Base-by-base conservation (phyloP, 2,113 vertebrate genomes). In the Actinemys pallida region DNA sequence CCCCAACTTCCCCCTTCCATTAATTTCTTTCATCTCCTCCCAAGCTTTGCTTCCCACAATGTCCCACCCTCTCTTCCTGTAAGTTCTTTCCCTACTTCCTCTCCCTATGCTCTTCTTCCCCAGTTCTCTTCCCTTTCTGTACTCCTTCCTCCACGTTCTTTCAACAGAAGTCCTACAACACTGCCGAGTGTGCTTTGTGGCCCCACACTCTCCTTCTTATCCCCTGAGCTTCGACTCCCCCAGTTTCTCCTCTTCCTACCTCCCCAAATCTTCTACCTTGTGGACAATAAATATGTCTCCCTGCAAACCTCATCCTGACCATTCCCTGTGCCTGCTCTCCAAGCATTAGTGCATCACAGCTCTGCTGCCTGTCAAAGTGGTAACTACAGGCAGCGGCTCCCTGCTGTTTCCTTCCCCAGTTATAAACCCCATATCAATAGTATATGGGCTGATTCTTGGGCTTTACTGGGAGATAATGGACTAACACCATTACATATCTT, bases 401-500 rank as follows among this genome's bases (percentile, higher is more conserved):
- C 79, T 82, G 65, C 35, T 83, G 31, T 27, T 87, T 22, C 29
- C 42, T 69, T 54, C 56, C 31, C 39, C 17, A 47, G 19, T 57
- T 81, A 57, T 45, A 72, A 65, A 81, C n/a, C 62, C 10, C 42
- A 65, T 49, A 14, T 10, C 25, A 42, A 57, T 5, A 79, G 1
- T 4, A 24, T 56, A 45, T 76, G 81, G 2, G 29, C 45, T 86
- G 83, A 45, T 50, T 13, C 3, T 82, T 0, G 0, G 42, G 13
- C 31, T 91, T 4, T 0, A 31, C 0, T 1, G 3, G 35, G 10
- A 93, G 50, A 76, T 49, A 11, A 54, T 0, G 3, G 25, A 8
- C 39, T 0, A 86, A 86, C 4, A 13, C 47, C 53, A 49, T 59
- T 27, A 3, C 2, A 2, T 22, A 22, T 84, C n/a, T n/a, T 84